Evolutionary conservation across 2,797 vertebrate genomes (phyloP), one percentile per base, ranked within the genome.

Genomic region (Phoeniculus purpureus): DNA sequence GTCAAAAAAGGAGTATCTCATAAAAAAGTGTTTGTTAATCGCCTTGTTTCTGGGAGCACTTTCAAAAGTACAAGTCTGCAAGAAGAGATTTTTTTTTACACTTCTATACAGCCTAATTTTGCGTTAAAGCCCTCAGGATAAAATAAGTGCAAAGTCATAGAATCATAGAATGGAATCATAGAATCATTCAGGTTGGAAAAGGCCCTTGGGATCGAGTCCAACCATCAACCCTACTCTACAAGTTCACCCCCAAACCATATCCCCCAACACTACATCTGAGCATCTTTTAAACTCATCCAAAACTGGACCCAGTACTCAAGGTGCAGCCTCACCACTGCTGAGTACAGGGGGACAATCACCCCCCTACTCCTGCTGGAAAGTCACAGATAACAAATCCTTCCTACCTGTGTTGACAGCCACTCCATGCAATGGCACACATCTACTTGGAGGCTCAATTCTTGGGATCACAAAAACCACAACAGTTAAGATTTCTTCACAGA

Each of bases 51-150:
- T 52, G 67, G 51, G 83, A 66, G 51, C 61, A 81, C 45, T 70
- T 59, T 89, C 62, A 90, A 31, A 84, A 88, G 51, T 58, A n/a
- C 65, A 90, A 37, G 52, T 50, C 37, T 91, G 74, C 75, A 87
- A 90, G 54, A 87, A 90, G 54, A 68, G 9, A 73, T 43, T 80
- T 82, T 75, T 61, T 90, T 47, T 79, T 60, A 29, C 21, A 74
- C 18, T 89, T 77, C 91, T 52, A 76, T 26, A 70, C 82, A 64
- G 51, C 10, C 8, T 48, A 26, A 54, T 71, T 65, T 58, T 78
- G 6, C 12, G 31, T 29, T 68, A 62, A 84, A 86, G 70, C 54
- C 29, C 23, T 67, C 50, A n/a, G 70, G 90, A 34, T 61, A 45
- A 93, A 78, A 37, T 64, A 92, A 76, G 48, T 85, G 70, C 67